A percentile compares a stretch with the other conserved stretches of the same genome.
Evolutionary conservation across 2,113 vertebrate genomes (phyloP).

Genomic region (Myiozetetes cayanensis): DNA sequence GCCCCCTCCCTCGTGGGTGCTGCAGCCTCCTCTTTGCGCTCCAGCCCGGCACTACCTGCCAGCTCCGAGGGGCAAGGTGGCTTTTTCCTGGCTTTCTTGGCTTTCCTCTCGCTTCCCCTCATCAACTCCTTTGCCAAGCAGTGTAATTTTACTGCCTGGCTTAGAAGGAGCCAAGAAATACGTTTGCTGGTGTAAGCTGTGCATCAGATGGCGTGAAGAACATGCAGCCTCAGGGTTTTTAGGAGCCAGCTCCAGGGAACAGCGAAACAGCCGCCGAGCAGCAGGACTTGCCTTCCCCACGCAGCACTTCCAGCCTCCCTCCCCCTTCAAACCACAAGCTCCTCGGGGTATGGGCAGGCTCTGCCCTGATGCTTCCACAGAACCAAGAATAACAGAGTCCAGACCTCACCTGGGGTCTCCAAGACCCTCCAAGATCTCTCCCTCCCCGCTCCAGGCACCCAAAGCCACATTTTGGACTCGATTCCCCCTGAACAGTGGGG

Average conservation of each 20-base stretch:
- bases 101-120: slow-evolving; percentile 28
- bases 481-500: not conserved
- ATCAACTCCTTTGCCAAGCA: slow-evolving; percentile 18
- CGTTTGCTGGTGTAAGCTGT: slow-evolving; percentile 1
- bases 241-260: not conserved
- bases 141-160: slow-evolving; percentile 36
- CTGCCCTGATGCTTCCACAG: not conserved
- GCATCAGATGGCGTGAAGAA: not conserved
- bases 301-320: not conserved
- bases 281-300: not conserved
- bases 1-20: not conserved
- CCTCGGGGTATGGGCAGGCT: not conserved
- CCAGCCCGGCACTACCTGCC: not conserved
- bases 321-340: not conserved
- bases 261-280: not conserved
- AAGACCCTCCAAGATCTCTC: not conserved
- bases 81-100: slow-evolving; percentile 22
- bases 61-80: not conserved
- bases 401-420: not conserved
- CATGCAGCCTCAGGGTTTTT: not conserved
- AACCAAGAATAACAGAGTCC: not conserved
- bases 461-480: not conserved
- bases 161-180: slow-evolving; percentile 36
- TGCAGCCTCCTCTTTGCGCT: not conserved
- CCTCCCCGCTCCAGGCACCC: not conserved